Percentiles rank a stretch among this genome's conserved stretches.
These are phyloP conservation scores for Lutjanus argentimaculatus DNA, from an alignment of 2,797 vertebrate species.

Conservation along the genomic window DNA sequence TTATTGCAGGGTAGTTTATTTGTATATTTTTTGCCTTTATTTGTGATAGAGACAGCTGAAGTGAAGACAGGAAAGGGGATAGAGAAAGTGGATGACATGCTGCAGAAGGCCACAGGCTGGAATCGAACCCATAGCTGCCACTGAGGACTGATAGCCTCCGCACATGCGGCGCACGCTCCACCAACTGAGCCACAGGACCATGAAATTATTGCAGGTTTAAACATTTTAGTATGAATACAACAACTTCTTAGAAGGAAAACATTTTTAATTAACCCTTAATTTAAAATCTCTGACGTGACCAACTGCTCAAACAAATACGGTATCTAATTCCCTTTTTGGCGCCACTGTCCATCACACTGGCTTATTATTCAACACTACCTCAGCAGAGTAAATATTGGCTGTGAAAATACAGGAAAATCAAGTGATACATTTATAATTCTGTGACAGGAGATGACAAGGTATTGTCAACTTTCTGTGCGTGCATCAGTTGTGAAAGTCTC, in stretches of 20 bases:
- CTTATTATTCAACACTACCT: conserved; percentile 6
- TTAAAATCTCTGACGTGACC: conserved; percentile 2
- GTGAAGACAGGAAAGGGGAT: too few relatives aligned
- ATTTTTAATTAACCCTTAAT: conserved; percentile 7
- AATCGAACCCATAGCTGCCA: too few relatives aligned
- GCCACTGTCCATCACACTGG: neutral
- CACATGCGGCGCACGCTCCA: too few relatives aligned
- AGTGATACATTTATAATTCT: conserved; percentile 2
- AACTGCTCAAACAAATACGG: conserved; percentile 5
- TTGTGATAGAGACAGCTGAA: too few relatives aligned
- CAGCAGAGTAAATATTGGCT: conserved; percentile 26
- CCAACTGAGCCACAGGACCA: too few relatives aligned
- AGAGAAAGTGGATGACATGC: too few relatives aligned
- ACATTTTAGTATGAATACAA: neutral
- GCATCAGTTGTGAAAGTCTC: conserved; percentile 18
- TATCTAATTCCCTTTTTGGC: neutral
- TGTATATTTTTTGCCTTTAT: too few relatives aligned
- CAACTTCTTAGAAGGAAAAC: neutral
- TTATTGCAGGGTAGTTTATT: too few relatives aligned
- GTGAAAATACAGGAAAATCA: conserved; percentile 1
- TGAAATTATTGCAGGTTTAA: neutral
- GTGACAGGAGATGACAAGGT: conserved; percentile 20
- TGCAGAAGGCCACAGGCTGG: too few relatives aligned
- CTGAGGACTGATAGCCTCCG: too few relatives aligned
- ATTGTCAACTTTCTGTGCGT: conserved; percentile 16